These are phyloP conservation scores for Meriones psammophilus DNA, from an alignment of 2,797 vertebrate genomes.

Conservation along the genomic window DNA sequence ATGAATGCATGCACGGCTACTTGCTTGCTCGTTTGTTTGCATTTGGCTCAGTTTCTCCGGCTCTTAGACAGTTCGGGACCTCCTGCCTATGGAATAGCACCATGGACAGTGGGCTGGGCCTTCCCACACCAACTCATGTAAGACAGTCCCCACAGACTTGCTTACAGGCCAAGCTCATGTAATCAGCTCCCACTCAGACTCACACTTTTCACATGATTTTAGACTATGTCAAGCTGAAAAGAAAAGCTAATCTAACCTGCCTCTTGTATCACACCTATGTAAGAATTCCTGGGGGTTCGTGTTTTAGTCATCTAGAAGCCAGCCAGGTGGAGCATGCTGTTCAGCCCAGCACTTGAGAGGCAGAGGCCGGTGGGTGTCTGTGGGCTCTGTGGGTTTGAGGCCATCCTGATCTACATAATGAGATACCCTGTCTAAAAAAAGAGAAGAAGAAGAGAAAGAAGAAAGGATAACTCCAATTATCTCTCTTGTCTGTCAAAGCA, in stretches of 20 bases:
- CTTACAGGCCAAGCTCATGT: background rate
- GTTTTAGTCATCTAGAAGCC: slow-evolving; percentile 7
- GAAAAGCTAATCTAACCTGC: background rate
- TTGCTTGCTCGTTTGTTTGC: background rate
- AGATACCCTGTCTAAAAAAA: background rate
- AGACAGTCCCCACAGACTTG: background rate
- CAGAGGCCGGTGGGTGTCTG: background rate
- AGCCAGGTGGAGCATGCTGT: background rate
- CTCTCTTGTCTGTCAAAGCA: background rate
- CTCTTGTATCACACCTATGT: background rate
- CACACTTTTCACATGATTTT: background rate
- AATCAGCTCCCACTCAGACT: background rate
- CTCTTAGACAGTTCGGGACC: too few relatives aligned
- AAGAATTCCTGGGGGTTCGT: background rate
- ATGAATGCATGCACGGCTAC: background rate
- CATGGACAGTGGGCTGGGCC: background rate
- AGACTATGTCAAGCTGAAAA: background rate
- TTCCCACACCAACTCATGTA: background rate
- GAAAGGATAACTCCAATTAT: background rate
- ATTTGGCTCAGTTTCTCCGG: background rate
- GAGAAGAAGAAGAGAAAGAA: too few relatives aligned
- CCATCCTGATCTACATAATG: background rate
- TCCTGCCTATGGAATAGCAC: background rate
- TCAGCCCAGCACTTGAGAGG: background rate
- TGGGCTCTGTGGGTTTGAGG: background rate